These are phyloP conservation scores for Hyperopisus bebe DNA, from an alignment of 2,113 vertebrate species.

Conservation along the genomic window DNA sequence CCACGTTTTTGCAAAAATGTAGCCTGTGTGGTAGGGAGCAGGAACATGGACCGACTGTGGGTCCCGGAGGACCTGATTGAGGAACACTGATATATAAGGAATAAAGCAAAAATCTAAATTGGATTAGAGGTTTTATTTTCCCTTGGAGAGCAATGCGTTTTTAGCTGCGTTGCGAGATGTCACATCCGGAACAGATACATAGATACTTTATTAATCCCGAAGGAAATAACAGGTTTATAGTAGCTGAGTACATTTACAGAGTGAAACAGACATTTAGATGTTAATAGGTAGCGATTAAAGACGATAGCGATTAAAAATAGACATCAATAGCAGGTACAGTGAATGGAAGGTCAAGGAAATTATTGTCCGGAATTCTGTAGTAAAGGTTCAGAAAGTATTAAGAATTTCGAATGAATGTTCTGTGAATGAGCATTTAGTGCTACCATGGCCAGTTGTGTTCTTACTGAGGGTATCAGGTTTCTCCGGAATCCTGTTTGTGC, in stretches of 20 bases:
- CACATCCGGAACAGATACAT: not conserved
- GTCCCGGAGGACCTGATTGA: not conserved
- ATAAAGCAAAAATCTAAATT: not conserved
- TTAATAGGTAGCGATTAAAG: not conserved
- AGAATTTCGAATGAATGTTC: not conserved
- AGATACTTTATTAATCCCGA: not conserved
- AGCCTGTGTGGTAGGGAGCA: not conserved
- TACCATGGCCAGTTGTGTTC: not conserved
- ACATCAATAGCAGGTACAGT: not conserved
- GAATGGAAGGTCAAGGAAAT: not conserved
- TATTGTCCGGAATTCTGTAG: not conserved
- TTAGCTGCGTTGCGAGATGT: not conserved
- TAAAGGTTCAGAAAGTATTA: not conserved
- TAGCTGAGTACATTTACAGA: not conserved
- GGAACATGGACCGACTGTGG: not conserved
- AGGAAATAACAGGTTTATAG: not conserved
- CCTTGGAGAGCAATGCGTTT: not conserved
- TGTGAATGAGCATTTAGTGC: not conserved
- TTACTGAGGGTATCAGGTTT: not conserved
- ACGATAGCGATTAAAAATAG: not conserved
- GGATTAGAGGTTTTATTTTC: not conserved
- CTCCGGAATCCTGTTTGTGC: not conserved
- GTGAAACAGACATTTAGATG: not conserved
- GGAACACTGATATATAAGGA: not conserved
- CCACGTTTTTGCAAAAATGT: too few species aligned